Evolutionary conservation across 1,140 invertebrate genomes (phyloP).

Genomic region (Lordiphosa clarofinis): DNA sequence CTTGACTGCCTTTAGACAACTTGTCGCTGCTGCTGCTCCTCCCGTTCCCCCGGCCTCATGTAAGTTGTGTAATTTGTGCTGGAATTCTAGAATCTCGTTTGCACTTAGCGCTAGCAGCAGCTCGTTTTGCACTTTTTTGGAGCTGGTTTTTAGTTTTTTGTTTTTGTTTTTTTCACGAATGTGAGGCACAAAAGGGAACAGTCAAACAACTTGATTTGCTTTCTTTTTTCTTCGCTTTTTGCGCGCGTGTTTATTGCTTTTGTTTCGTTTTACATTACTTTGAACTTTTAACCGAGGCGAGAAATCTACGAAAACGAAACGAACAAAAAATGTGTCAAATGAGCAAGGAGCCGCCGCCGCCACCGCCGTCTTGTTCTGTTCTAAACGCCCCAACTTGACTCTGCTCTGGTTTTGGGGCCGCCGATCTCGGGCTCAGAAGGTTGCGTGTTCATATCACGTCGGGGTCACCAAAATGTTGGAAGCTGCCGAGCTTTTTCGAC

Average conservation of each 20-base stretch:
- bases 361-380: conserved; percentile 26
- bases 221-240: conserved; percentile 40
- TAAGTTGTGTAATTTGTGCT: conserved; percentile 58
- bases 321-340: conserved; percentile 14
- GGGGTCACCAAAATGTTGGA: too few relatives aligned
- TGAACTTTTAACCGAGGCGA: conserved; percentile 69
- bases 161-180: conserved; percentile 42
- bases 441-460: too few relatives aligned
- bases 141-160: conserved; percentile 38
- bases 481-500: too few relatives aligned
- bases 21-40: conserved; percentile 15
- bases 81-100: conserved; percentile 42
- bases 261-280: conserved; percentile 38
- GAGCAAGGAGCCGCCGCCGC: conserved; percentile 28
- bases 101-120: conserved; percentile 10
- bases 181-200: conserved; percentile 44
- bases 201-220: conserved; percentile 63
- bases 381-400: too few relatives aligned
- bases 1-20: conserved; percentile 36
- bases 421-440: conserved; percentile 30
- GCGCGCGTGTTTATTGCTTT: conserved; percentile 17
- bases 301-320: conserved; percentile 35
- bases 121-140: conserved; percentile 59
- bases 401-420: conserved; percentile 35
- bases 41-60: conserved; percentile 31